Base-by-base conservation (phyloP, 2,113 vertebrate genomes). In the Orycteropus afer region DNA sequence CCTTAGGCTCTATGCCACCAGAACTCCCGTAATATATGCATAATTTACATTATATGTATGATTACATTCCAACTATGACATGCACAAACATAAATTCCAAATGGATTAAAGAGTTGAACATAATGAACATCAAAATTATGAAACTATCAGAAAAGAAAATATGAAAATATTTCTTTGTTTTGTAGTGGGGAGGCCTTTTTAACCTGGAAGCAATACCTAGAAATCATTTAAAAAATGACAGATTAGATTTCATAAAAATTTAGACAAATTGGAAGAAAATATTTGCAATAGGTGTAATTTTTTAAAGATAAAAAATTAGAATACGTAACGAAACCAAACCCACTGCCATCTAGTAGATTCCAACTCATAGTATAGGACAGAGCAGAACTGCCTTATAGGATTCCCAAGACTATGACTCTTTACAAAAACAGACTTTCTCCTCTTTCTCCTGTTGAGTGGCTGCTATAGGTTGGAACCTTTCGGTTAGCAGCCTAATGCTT, bases 161-260 rank as follows among this genome's bases (percentile, higher is more conserved):
- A 32, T 37, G 71, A 95, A 95, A 63, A 61, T 32, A 86, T 86
- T 89, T 84, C 29, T 74, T 65, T 86, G 22, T 93, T 71, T 93
- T 87, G 80, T 51, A 23, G 11, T 85, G 51, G 20, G 6, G 32
- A 74, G 14, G 7, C 13, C n/a, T 81, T 57, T 42, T 93, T 81
- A 61, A 73, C 42, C 40, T 94, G 89, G 84, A 93, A 95, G 57
- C 20, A 81, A 84, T 90, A 69, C 7, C 12, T 45, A 76, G 14
- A 67, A 91, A 18, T 96, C 37, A 89, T 51, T 89, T 92, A 18
- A 90, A 6, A 69, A 92, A 79, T 7, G 1, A 69, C 2, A 89
- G 4, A 15, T 91, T 79, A 49, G 7, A 81, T 74, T 91, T 93
- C 53, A 90, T 71, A 92, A 92, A 77, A 40, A 34, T 51, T 95